Percentiles rank a stretch among this genome's conserved stretches.
phyloP scores from a whole-genome alignment of 2,888 invertebrate genomes.

The Tetragnatha montana region DNA sequence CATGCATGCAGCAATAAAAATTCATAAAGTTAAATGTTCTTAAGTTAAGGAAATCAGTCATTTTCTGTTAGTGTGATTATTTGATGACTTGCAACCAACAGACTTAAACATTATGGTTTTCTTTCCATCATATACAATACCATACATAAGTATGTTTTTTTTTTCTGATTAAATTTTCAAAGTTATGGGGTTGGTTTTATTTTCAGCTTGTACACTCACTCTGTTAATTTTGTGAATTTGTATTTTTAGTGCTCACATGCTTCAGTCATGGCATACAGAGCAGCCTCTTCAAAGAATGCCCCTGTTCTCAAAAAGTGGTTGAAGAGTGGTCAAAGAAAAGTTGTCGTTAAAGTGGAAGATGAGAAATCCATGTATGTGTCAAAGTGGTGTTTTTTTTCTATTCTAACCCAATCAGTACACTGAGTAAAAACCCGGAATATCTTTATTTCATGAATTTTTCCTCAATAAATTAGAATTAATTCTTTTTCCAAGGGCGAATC shows the following conservation, averaged over 20 bases:
- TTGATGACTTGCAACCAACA: not conserved
- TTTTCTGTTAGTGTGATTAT: not conserved
- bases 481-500: too few relatives aligned
- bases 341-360: slow-evolving; percentile 87
- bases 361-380: slow-evolving; percentile 81
- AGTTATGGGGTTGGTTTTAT: not conserved
- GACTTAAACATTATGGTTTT: not conserved
- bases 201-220: too few relatives aligned
- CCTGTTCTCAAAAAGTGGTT: slow-evolving; percentile 83
- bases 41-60: too few relatives aligned
- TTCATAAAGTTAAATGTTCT: too few relatives aligned
- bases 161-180: not conserved
- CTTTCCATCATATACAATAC: not conserved
- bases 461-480: too few relatives aligned
- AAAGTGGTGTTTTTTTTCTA: not conserved
- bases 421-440: too few relatives aligned
- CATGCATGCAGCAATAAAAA: too few relatives aligned
- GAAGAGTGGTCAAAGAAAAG: slow-evolving; percentile 88
- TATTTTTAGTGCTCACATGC: slow-evolving; percentile 87
- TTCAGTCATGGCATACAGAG: slow-evolving; percentile 90
- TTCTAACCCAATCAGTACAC: too few relatives aligned
- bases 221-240: too few relatives aligned
- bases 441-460: too few relatives aligned
- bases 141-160: not conserved
- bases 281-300: slow-evolving; percentile 81